Evolutionary conservation across 2,888 invertebrate species (phyloP).

Genomic region (Lamproptera curius): DNA sequence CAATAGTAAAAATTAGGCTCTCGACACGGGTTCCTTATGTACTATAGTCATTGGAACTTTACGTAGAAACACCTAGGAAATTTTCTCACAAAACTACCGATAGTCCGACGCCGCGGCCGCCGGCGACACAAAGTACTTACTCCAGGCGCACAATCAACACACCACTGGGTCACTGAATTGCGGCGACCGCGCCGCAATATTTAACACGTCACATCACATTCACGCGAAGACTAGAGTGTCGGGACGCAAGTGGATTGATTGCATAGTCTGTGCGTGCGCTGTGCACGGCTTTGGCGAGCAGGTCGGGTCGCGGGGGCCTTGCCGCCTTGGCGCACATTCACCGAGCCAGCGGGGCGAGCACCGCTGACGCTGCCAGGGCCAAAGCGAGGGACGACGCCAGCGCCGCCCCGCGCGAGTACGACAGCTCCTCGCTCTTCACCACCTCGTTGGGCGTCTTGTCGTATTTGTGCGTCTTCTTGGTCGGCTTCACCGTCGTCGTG

Average conservation of each 20-base stretch:
- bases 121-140: constrained; percentile 42
- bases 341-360: constrained; percentile 71
- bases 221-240: constrained; percentile 69
- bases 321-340: constrained; percentile 74
- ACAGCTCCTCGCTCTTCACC: constrained; percentile 94
- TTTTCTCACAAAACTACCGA: constrained; percentile 38
- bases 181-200: constrained; percentile 20
- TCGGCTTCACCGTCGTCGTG: constrained; percentile 75
- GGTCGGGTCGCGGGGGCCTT: constrained; percentile 61
- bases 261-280: constrained; percentile 58
- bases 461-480: constrained; percentile 89
- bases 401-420: constrained; percentile 79
- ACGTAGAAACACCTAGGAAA: constrained; percentile 40
- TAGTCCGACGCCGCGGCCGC: constrained; percentile 25
- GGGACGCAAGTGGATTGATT: constrained; percentile 61
- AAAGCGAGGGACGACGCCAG: constrained; percentile 68
- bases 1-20: constrained; percentile 67
- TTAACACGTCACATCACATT: constrained; percentile 35
- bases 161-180: constrained; percentile 6
- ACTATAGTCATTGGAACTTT: constrained; percentile 46
- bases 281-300: constrained; percentile 67
- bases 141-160: constrained; percentile 10
- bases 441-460: constrained; percentile 95
- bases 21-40: constrained; percentile 44
- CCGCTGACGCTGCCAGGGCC: constrained; percentile 66